Conservation (phyloP, 1,140 invertebrate species). For the Diachasmimorpha longicaudata region DNA sequence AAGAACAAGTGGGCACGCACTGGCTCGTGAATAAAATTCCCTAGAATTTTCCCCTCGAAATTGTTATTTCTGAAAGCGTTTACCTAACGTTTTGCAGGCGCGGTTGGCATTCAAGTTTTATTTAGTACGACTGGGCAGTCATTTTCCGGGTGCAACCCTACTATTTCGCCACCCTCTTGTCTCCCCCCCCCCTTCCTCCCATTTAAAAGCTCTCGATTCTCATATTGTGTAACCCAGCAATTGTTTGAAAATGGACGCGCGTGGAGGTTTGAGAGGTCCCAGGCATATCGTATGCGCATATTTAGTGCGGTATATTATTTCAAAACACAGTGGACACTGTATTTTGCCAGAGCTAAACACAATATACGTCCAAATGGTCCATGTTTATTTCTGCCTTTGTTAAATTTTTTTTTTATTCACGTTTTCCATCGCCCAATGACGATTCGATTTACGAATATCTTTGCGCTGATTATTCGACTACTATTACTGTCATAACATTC, state of each 20-base stretch:
- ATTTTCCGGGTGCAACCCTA: no score
- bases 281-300: conserved; percentile 51
- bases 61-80: background rate
- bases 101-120: no score
- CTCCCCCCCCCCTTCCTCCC: background rate
- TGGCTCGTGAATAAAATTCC: background rate
- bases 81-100: background rate
- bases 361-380: background rate
- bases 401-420: background rate
- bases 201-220: background rate
- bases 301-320: conserved; percentile 51
- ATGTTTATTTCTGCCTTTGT: conserved; percentile 24
- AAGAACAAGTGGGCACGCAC: background rate
- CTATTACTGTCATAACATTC: background rate
- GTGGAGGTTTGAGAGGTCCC: background rate
- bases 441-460: background rate
- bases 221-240: background rate
- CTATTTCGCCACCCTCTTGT: background rate
- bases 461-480: background rate
- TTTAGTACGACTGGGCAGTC: no score
- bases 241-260: conserved; percentile 1
- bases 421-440: background rate
- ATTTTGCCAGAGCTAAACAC: conserved; percentile 25
- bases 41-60: background rate
- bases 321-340: conserved; percentile 44